A percentile compares a stretch with the other conserved stretches of the same genome.
Conservation (phyloP, 2,113 vertebrate species). For the Echinops telfairi region DNA sequence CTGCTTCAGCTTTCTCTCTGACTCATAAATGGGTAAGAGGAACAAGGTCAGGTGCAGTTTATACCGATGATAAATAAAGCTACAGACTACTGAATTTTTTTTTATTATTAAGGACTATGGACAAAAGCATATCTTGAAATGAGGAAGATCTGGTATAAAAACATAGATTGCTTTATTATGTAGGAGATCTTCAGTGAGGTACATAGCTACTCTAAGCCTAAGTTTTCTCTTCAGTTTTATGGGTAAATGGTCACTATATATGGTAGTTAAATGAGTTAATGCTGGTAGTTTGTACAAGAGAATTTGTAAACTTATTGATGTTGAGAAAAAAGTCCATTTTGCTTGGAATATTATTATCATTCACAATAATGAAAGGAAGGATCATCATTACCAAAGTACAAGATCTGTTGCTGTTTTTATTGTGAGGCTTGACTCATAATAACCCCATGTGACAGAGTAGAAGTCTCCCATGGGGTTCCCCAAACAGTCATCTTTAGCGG, state of each 20-base stretch:
- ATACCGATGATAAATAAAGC: neutral
- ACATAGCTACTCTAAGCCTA: neutral
- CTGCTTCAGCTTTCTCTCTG: neutral
- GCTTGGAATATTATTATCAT: neutral
- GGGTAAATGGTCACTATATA: neutral
- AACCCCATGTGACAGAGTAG: neutral
- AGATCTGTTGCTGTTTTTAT: neutral
- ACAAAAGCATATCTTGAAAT: neutral
- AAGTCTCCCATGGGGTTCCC: neutral
- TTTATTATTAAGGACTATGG: conserved; percentile 2
- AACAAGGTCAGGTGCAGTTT: neutral
- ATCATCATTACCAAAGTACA: neutral
- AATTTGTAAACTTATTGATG: no score
- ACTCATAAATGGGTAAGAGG: neutral
- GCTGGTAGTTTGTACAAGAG: neutral
- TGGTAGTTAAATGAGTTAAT: neutral
- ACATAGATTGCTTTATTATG: neutral
- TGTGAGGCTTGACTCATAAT: no score
- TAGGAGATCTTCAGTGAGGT: neutral
- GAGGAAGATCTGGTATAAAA: neutral
- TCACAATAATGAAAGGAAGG: neutral
- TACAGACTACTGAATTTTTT: neutral
- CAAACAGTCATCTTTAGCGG: neutral
- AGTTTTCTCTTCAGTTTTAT: neutral
- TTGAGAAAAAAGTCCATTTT: neutral